These are phyloP conservation scores for Drosophila pallidifrons DNA, from an alignment of 1,140 invertebrate genomes.

Conservation along the genomic window DNA sequence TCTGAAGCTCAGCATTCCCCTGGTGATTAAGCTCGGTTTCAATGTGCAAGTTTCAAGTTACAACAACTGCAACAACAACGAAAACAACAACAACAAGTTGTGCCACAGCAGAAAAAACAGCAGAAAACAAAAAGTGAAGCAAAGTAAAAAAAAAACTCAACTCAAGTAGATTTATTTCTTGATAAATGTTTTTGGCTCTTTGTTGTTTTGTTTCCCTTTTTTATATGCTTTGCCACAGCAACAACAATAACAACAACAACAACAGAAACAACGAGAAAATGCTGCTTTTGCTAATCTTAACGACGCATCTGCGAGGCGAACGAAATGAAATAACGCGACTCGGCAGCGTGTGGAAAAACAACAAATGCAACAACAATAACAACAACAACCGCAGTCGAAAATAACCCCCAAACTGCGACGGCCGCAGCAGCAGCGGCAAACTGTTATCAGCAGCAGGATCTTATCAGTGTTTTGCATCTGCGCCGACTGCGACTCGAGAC, in stretches of 20 bases:
- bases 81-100: constrained; percentile 4
- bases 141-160: constrained; percentile 33
- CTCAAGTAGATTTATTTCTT: constrained; percentile 80
- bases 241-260: constrained; percentile 60
- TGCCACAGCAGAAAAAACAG: constrained; percentile 41
- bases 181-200: constrained; percentile 74
- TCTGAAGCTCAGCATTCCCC: constrained; percentile 5
- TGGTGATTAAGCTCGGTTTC: constrained; percentile 30
- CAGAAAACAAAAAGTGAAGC: constrained; percentile 28
- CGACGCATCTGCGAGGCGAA: constrained; percentile 78
- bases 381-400: constrained; percentile 27
- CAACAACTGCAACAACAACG: constrained; percentile 37
- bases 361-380: constrained; percentile 51
- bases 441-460: constrained; percentile 80
- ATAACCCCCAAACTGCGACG: constrained; percentile 3
- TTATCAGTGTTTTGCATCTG: constrained; percentile 64
- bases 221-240: constrained; percentile 63
- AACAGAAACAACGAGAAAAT: constrained; percentile 58
- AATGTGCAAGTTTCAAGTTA: constrained; percentile 69
- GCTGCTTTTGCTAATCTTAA: constrained; percentile 71
- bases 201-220: constrained; percentile 62
- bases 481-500: constrained; percentile 36
- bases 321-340: constrained; percentile 78
- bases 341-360: constrained; percentile 56
- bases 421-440: constrained; percentile 40